Conservation (phyloP, 1,140 invertebrate genomes). For the Drosophila lowei region DNA sequence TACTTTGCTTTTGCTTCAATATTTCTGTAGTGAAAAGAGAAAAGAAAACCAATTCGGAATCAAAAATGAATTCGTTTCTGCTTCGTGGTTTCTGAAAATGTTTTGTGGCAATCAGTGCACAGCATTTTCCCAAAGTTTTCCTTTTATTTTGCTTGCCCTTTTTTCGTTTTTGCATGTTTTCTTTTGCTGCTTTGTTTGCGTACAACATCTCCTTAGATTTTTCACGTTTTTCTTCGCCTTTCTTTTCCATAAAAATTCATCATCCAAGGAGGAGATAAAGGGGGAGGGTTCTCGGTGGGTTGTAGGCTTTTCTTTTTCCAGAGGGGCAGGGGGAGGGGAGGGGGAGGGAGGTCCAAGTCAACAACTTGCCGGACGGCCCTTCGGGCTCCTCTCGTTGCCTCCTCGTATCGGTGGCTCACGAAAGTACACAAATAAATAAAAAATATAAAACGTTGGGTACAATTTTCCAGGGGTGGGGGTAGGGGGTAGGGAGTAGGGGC, state of each 20-base stretch:
- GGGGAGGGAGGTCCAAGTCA: conserved; percentile 44
- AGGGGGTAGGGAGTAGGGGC: background rate
- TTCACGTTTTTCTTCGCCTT: conserved; percentile 9
- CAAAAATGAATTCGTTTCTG: no score
- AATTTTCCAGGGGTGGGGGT: no score
- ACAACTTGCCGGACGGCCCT: conserved; percentile 50
- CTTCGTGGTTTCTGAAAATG: no score
- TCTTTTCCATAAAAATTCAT: conserved; percentile 54
- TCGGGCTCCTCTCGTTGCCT: conserved; percentile 21
- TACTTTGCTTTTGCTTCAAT: no score
- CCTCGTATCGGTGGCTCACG: conserved; percentile 58
- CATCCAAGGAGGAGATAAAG: conserved; percentile 18
- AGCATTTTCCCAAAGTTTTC: conserved; percentile 15
- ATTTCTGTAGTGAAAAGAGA: no score
- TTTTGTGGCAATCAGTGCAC: background rate
- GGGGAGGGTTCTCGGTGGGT: background rate
- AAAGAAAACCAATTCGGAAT: no score
- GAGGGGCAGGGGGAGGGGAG: background rate
- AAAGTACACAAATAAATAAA: conserved; percentile 79
- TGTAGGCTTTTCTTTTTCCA: background rate
- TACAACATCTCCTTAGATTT: conserved; percentile 17
- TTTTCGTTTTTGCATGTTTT: background rate
- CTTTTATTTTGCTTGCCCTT: conserved; percentile 2
- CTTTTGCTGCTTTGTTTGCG: conserved; percentile 25
- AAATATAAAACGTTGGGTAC: conserved; percentile 47